Base-by-base conservation (phyloP, 2,888 invertebrate species). In the Microchrysa polita region DNA sequence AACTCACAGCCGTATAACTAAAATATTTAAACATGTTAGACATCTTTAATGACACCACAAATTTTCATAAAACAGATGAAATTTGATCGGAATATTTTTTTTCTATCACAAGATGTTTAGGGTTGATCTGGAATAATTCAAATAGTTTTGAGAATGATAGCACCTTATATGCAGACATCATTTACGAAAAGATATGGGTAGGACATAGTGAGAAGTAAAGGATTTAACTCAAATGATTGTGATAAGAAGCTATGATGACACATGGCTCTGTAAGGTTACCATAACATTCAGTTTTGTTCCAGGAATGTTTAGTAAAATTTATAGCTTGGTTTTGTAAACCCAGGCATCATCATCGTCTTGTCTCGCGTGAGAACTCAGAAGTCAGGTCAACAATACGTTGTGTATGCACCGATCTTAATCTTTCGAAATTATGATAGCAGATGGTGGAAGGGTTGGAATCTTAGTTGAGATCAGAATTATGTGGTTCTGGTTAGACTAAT, bases 381-480 rank as follows among this genome's bases (percentile, higher is more conserved):
- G 61, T 61, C 27, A 23, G 61, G 61, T 61, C 61, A 61, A 27
- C n/a, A n/a, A n/a, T n/a, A 27, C 40, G 40, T 5, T 2, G 7
- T 34, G 61, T 34, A 40, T 61, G 4, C 5, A n/a, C 42, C 16
- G 61, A 61, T 23, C n/a, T 34, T 61, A 34, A 61, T 61, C 61
- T 7, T 34, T n/a, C 40, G 42, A 61, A 61, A 59, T 20, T 20
- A 59, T 34, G 61, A 61, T 40, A 40, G 61, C 61, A 61, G 61
- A 61, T 61, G 61, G 34, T 61, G 18, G 18, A 34, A 40, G 23
- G 40, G 48, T n/a, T n/a, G 2, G 48, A n/a, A 48, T 48, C 16
- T 48, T 10, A n/a, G 48, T 48, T 2, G 4, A 48, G 48, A 12
- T 4, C 4, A 7, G 27, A 34, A 34, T 5, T 34, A 7, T 7